phyloP scores from a whole-genome alignment of 2,888 invertebrate species.

The Gari tellinella region DNA sequence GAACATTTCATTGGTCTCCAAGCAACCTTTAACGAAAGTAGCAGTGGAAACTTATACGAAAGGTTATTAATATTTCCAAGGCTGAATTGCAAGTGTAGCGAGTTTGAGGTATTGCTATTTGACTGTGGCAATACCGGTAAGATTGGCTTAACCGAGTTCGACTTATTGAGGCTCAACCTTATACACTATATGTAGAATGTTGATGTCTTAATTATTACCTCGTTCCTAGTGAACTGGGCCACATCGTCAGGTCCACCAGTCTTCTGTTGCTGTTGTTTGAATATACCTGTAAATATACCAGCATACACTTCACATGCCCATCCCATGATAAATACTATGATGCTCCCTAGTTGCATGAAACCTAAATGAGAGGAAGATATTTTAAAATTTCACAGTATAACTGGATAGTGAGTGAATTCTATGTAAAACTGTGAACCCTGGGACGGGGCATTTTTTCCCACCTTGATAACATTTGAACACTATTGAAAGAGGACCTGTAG shows the following conservation, averaged over 20 bases:
- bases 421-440: too few relatives aligned
- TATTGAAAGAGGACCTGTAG: too few relatives aligned
- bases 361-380: too few relatives aligned
- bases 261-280: constrained; percentile 13
- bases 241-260: constrained; percentile 60
- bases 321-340: not conserved
- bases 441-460: not conserved
- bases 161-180: too few relatives aligned
- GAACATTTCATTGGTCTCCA: too few relatives aligned
- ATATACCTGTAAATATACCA: constrained; percentile 10
- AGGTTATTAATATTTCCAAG: not conserved
- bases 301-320: not conserved
- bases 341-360: too few relatives aligned
- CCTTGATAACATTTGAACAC: not conserved
- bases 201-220: constrained; percentile 66
- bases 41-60: not conserved
- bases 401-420: too few relatives aligned
- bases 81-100: not conserved
- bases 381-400: too few relatives aligned
- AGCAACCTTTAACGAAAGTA: too few relatives aligned
- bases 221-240: constrained; percentile 74
- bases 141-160: too few relatives aligned
- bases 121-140: too few relatives aligned
- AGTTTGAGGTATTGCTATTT: not conserved
- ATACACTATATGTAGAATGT: too few relatives aligned